Evolutionary conservation across 2,113 vertebrate species (phyloP).

Genomic region (Entosphenus tridentatus): DNA sequence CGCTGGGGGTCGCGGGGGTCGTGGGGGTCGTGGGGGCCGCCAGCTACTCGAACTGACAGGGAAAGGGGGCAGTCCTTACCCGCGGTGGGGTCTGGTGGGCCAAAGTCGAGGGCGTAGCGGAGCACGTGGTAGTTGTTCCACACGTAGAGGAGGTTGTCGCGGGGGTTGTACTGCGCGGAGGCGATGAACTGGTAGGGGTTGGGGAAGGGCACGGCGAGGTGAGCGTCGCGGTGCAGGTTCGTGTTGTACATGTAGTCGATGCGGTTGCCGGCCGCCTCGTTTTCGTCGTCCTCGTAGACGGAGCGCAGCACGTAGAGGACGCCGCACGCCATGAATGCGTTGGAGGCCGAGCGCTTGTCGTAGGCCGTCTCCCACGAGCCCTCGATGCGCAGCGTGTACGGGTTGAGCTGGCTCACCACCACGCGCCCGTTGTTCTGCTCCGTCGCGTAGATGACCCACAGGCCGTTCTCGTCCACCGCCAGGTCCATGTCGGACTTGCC

Average conservation of each 20-base stretch:
- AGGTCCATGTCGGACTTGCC: conserved; percentile 93
- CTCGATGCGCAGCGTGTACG: conserved; percentile 77
- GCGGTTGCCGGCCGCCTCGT: conserved; percentile 51
- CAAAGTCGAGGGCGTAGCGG: conserved; percentile 60
- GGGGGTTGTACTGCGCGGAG: conserved; percentile 74
- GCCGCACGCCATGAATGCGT: conserved; percentile 87
- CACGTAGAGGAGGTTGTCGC: conserved; percentile 79
- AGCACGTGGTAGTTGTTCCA: conserved; percentile 90
- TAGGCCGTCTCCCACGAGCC: conserved; percentile 78
- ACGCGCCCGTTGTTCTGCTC: conserved; percentile 94
- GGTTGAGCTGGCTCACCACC: conserved; percentile 87
- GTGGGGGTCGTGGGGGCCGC: too few relatives aligned
- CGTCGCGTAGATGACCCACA: conserved; percentile 97
- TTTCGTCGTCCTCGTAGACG: conserved; percentile 73
- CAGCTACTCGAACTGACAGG: too few relatives aligned
- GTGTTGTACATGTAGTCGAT: conserved; percentile 76
- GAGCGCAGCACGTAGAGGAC: conserved; percentile 71
- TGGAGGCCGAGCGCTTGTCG: conserved; percentile 69
- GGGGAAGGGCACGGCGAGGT: conserved; percentile 47
- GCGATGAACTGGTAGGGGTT: conserved; percentile 85
- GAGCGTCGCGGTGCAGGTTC: conserved; percentile 42
- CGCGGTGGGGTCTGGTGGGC: conserved; percentile 44
- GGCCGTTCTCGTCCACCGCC: conserved; percentile 84
- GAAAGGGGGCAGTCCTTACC: conserved; percentile 21
- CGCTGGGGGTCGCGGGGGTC: too few relatives aligned